Evolutionary conservation across 2,113 vertebrate genomes (phyloP).

Genomic region (Astatotilapia flaviijosephi): DNA sequence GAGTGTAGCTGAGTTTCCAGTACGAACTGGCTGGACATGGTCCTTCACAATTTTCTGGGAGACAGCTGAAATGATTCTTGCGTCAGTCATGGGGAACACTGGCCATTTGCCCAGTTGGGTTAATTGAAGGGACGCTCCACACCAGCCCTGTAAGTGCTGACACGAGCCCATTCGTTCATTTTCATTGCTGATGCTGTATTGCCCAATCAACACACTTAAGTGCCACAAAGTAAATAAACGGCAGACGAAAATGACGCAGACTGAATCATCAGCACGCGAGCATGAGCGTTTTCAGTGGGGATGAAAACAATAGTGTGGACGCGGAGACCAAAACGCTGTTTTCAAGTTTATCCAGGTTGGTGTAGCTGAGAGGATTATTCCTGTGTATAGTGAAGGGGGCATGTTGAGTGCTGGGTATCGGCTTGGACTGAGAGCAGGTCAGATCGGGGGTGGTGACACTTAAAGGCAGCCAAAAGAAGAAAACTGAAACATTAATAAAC

Average conservation of each 20-base stretch:
- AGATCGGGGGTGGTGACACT: neutral
- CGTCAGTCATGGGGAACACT: fast-evolving
- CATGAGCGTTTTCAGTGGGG: fast-evolving
- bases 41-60: neutral
- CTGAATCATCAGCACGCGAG: neutral
- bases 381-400: fast-evolving
- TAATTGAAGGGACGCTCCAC: neutral
- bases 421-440: neutral
- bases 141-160: neutral
- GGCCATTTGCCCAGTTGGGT: neutral
- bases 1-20: neutral
- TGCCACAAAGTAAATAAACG: neutral
- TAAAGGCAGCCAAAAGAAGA: neutral
- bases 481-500: neutral
- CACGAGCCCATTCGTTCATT: neutral
- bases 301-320: neutral
- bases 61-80: neutral
- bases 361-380: neutral
- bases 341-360: neutral
- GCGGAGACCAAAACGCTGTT: neutral
- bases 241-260: neutral
- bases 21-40: fast-evolving
- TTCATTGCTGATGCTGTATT: neutral
- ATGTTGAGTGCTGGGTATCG: fast-evolving
- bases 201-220: neutral